Evolutionary conservation across 2,797 vertebrate genomes (phyloP).

Genomic region (Saguinus oedipus): DNA sequence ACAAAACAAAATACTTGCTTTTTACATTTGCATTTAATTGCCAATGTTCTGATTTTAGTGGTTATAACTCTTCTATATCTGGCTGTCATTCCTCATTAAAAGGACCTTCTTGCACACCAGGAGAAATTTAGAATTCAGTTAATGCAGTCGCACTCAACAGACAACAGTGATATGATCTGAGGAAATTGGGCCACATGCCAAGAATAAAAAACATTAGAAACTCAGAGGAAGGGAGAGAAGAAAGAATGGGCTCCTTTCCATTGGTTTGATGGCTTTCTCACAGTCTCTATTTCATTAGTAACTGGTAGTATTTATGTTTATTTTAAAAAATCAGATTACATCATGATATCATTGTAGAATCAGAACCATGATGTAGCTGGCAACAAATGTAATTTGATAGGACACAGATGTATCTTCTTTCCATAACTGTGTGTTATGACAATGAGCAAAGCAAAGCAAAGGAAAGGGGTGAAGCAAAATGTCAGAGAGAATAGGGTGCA

Average conservation of each 20-base stretch:
- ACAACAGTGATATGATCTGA: neutral
- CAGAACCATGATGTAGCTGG: neutral
- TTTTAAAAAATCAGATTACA: slow-evolving; percentile 50
- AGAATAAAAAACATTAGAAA: slow-evolving; percentile 25
- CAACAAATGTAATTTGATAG: slow-evolving; percentile 36
- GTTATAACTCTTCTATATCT: neutral
- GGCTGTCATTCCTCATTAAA: slow-evolving; percentile 6
- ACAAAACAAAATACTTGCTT: neutral
- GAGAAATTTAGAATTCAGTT: neutral
- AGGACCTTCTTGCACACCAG: neutral
- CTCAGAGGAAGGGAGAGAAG: neutral
- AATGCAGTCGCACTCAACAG: neutral
- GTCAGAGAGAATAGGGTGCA: neutral
- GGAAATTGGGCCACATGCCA: neutral
- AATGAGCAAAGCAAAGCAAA: slow-evolving; percentile 60
- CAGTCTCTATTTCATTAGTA: neutral
- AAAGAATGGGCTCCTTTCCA: neutral
- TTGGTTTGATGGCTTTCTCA: neutral
- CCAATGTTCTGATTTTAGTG: slow-evolving; percentile 30
- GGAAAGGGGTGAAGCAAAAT: slow-evolving; percentile 35
- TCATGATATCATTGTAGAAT: neutral
- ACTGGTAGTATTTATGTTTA: slow-evolving; percentile 10
- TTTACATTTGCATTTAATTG: slow-evolving; percentile 23
- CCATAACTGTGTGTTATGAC: slow-evolving; percentile 25
- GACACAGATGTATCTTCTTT: neutral